Evolutionary conservation across 23 tunicate species (phyloP).

Genomic region (Clavelina lepadiformis): DNA sequence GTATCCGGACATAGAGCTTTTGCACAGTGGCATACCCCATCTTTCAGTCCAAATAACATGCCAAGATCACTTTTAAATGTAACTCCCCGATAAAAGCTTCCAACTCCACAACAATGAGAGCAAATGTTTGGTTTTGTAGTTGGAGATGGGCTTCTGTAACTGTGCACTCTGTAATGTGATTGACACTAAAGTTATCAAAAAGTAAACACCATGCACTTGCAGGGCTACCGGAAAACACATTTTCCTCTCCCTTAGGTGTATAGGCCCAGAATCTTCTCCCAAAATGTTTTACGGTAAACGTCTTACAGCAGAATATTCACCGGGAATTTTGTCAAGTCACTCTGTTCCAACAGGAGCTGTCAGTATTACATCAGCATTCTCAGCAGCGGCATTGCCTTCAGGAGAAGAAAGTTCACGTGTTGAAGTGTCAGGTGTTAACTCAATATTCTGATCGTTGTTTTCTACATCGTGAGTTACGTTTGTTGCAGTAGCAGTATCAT

Average conservation of each 20-base stretch:
- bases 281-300: slow-evolving; percentile 16
- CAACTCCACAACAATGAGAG: slow-evolving; percentile 28
- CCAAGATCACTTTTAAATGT: slow-evolving; percentile 19
- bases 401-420: slow-evolving; percentile 24
- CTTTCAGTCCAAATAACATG: slow-evolving; percentile 29
- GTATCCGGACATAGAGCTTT: slow-evolving; percentile 24
- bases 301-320: slow-evolving; percentile 18
- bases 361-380: slow-evolving; percentile 8
- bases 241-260: slow-evolving; percentile 26
- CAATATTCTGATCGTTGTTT: slow-evolving; percentile 16
- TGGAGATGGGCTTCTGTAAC: slow-evolving; percentile 29
- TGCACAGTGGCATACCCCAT: slow-evolving; percentile 25
- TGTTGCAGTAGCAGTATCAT: no score
- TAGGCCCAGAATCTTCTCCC: slow-evolving; percentile 28
- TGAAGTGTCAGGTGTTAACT: slow-evolving; percentile 13
- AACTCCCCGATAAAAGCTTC: slow-evolving; percentile 27
- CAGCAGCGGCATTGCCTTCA: slow-evolving; percentile 19
- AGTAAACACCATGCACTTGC: slow-evolving; percentile 33
- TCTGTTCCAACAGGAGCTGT: slow-evolving; percentile 32
- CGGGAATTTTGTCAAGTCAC: slow-evolving; percentile 25
- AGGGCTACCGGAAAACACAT: slow-evolving; percentile 33
- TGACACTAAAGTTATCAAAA: slow-evolving; percentile 18
- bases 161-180: slow-evolving; percentile 29
- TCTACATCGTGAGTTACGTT: no score
- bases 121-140: slow-evolving; percentile 22